These are phyloP conservation scores for Poecilus cupreus DNA, from an alignment of 2,888 invertebrate genomes.

Conservation along the genomic window DNA sequence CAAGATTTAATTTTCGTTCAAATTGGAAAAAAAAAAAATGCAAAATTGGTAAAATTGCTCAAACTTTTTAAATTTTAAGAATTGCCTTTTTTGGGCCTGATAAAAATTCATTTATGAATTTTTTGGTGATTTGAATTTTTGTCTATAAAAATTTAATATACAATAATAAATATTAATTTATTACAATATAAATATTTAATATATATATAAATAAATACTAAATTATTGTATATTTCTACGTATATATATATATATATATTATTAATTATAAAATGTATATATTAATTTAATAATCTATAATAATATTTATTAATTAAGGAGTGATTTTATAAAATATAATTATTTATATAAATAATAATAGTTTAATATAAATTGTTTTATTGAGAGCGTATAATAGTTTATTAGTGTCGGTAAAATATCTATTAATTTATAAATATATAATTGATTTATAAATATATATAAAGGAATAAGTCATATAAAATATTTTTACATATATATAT, in stretches of 20 bases:
- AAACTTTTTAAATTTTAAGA: not conserved
- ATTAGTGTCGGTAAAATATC: constrained; percentile 62
- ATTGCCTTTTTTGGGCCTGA: not conserved
- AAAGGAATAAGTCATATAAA: constrained; percentile 61
- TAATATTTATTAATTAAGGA: constrained; percentile 38
- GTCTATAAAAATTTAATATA: constrained; percentile 50
- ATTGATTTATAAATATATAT: too few relatives aligned
- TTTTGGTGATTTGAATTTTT: not conserved
- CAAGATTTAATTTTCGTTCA: not conserved
- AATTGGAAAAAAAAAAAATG: not conserved
- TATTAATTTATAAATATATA: too few relatives aligned
- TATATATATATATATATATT: constrained; percentile 63
- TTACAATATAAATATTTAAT: constrained; percentile 64
- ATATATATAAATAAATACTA: constrained; percentile 64
- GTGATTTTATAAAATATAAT: not conserved
- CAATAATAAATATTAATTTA: constrained; percentile 59
- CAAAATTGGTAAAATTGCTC: not conserved
- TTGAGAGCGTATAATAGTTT: constrained; percentile 62
- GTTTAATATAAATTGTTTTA: constrained; percentile 52
- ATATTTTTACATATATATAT: constrained; percentile 63
- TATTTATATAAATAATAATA: constrained; percentile 43
- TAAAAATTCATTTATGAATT: not conserved
- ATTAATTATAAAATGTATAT: constrained; percentile 51
- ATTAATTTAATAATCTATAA: constrained; percentile 50
- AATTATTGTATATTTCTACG: constrained; percentile 42